These are phyloP conservation scores for Eufriesea mexicana DNA, from an alignment of 1,140 invertebrate genomes.

Conservation along the genomic window DNA sequence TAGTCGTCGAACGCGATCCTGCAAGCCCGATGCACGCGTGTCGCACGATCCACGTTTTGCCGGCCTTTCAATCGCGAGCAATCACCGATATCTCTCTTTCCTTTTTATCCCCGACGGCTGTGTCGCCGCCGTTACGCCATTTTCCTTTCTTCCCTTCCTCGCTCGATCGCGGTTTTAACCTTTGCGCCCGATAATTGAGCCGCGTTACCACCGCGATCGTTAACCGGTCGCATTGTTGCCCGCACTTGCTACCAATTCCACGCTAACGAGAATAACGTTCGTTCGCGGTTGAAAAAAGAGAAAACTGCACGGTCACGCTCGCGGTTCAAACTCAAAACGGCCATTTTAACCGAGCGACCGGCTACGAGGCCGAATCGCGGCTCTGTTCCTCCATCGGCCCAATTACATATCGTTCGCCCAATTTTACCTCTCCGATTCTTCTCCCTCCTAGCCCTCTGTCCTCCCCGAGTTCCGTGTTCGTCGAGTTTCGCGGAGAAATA, in stretches of 20 bases:
- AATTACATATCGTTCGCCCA: neutral
- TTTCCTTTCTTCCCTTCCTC: neutral
- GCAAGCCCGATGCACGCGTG: too few relatives aligned
- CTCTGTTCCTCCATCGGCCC: neutral
- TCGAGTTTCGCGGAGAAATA: neutral
- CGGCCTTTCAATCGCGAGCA: neutral
- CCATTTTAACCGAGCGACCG: neutral
- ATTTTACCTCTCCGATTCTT: neutral
- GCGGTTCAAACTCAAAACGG: slow-evolving; percentile 9
- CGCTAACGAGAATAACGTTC: slow-evolving; percentile 26
- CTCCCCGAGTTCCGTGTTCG: too few relatives aligned
- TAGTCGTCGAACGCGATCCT: neutral
- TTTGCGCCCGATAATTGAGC: slow-evolving; percentile 31
- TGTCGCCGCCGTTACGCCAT: neutral
- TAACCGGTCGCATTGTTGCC: slow-evolving; percentile 12
- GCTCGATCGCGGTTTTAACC: neutral
- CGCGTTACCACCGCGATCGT: slow-evolving; percentile 31
- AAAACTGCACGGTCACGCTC: neutral
- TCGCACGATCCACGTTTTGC: neutral
- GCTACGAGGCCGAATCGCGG: neutral
- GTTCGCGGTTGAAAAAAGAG: neutral
- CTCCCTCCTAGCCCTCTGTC: too few relatives aligned
- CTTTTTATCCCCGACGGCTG: neutral
- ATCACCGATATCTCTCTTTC: neutral
- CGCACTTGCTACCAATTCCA: slow-evolving; percentile 2